Evolutionary conservation across 2,113 vertebrate species (phyloP), one percentile per base, ranked within the genome.

Genomic region (Nesospiza acunhae): DNA sequence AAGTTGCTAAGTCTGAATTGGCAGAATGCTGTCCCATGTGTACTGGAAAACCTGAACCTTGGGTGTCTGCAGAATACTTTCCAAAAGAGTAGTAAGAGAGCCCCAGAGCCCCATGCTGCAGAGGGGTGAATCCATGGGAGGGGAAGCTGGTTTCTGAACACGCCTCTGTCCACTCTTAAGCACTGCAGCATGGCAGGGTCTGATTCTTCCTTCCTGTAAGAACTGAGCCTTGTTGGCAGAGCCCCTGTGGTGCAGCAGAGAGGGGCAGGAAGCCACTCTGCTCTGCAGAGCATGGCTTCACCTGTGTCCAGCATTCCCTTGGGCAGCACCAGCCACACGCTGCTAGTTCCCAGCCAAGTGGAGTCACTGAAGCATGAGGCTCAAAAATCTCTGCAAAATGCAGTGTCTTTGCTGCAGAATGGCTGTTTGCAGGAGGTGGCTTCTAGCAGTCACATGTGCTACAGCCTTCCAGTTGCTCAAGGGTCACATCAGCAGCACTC

Each of bases 1-100:
- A 98, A 99, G 99, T 99, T 78, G 33, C 35, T 53, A 31, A 27
- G 8, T 69, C 7, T 6, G 42, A 69, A 50, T 21, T 33, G 81
- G 7, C 77, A 63, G 60, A 67, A 81, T 33, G 35, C 39, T 67
- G 4, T 18, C 18, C 8, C 4, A 1, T 9, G 39, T 15, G 19
- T 13, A 1, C 18, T n/a, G 74, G 63, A 52, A 64, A 67, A 73
- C 4, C 44, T 31, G 35, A 77, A 28, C 41, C 18, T 11, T 7
- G 12, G 15, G 27, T 27, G 44, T 24, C 12, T 44, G 31, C 5
- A 5, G 30, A 22, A 4, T 15, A 13, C 23, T 59, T 24, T 13
- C 9, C 35, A 11, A 35, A 64, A 49, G 22, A 78, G 22, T 9
- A 27, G 4, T 19, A 26, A 13, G 0, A 39, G 9, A 46, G 31